Base-by-base conservation (phyloP, 2,113 vertebrate genomes). In the Sula dactylatra region DNA sequence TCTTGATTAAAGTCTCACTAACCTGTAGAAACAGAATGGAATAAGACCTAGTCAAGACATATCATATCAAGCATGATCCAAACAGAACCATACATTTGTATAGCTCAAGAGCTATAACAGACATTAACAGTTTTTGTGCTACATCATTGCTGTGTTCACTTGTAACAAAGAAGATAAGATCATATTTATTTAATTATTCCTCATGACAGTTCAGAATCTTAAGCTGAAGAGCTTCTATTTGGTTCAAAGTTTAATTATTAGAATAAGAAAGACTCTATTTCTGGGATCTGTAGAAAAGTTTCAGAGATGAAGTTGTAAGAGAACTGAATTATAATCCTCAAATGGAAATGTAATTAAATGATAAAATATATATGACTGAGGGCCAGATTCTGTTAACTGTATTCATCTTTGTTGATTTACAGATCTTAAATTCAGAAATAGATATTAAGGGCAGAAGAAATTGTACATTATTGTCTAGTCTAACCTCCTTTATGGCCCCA, bases 1-100 rank as follows among this genome's bases (percentile, higher is more conserved):
- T 24, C 88, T 91, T 89, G 49, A 86, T 95, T 84, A 88, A 92
- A 96, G 44, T 82, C 88, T 82, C 47, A 91, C 77, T 82, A 93
- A 94, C 95, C 94, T 97, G 94, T 95, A 79, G 83, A 94, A 93
- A 94, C 56, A 94, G 81, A 95, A 92, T 34, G 58, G 95, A 96
- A 94, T 76, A 82, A 97, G 61, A 87, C 72, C 61, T 74, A 80
- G 67, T 95, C 70, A 97, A 93, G 88, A 95, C 54, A 91, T 4
- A 83, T 85, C 52, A 72, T 26, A 91, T 88, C 72, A 79, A 85
- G 49, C 49, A 93, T 40, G 65, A 90, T 88, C 80, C 92, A 59
- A 93, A 50, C 72, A 92, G 52, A 89, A 62, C 20, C 29, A 90
- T 25, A 56, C 11, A 62, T 56, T 71, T 62, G 27, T 67, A 58